Base-by-base conservation (phyloP, 2,113 vertebrate species). In the Corydoras sp. region DNA sequence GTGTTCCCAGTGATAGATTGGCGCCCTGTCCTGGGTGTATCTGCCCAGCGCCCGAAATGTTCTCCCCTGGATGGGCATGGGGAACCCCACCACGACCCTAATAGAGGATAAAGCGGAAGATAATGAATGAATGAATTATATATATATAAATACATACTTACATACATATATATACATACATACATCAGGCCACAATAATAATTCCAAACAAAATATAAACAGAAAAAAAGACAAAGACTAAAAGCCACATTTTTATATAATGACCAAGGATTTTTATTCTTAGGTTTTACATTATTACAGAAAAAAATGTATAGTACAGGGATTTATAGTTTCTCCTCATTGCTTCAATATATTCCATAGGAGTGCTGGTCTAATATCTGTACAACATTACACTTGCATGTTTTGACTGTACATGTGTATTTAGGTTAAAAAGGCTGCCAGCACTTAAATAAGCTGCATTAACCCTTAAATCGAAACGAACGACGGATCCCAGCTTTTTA, bases 301-400 rank as follows among this genome's bases (percentile, higher is more conserved):
- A 96, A 98, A 98, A 96, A 90, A 89, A 85, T 81, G 82, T 95
- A 97, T 95, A 92, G 92, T 97, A 97, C 94, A 99, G 92, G 91
- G 87, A 92, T 92, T 91, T 95, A 96, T 90, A 95, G 94, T 93
- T 91, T 92, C 88, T 91, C 90, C 90, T 86, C 91, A 94, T 92
- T 94, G 92, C 94, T 94, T 93, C 84, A 90, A 92, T 97, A 91
- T 92, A 93, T 92, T 92, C 84, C 89, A 91, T 89, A 85, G 80
- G 86, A 96, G 93, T 98, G 96, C 95, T 98, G 95, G 96, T 98
- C 95, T 95, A 92, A 93, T 90, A 91, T 93, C 91, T 95, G 92
- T 93, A 94, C 92, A 94, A 93, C 91, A 92, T 94, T 89, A 91
- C 91, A 90, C 90, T 92, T 91, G 88, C 86, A 82, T 85, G 60